Conservation (phyloP, 2,113 vertebrate species). For the Cyphotilapia sp. region DNA sequence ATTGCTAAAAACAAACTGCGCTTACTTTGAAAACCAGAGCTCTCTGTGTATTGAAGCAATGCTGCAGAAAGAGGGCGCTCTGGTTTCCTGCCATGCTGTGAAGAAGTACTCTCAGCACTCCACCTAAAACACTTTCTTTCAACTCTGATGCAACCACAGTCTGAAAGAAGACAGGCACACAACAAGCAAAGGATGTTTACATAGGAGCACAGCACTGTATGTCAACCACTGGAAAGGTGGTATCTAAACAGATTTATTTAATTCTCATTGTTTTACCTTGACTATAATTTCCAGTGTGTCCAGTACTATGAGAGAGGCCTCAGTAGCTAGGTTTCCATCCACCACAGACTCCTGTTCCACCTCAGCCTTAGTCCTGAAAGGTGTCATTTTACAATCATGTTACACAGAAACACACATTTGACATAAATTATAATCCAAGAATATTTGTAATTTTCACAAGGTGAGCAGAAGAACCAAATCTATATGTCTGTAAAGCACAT, state of each 20-base stretch:
- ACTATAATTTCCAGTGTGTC: slow-evolving; percentile 88
- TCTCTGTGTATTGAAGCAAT: slow-evolving; percentile 87
- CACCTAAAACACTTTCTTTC: slow-evolving; percentile 83
- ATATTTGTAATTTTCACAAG: background rate
- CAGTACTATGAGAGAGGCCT: slow-evolving; percentile 81
- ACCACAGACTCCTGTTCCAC: slow-evolving; percentile 85
- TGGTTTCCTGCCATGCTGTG: slow-evolving; percentile 85
- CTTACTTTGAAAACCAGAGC: slow-evolving; percentile 84
- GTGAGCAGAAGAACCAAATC: background rate
- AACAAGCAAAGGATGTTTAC: background rate
- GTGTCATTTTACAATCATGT: background rate
- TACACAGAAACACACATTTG: background rate
- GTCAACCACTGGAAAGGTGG: background rate
- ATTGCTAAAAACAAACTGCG: background rate
- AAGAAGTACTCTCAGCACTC: slow-evolving; percentile 81
- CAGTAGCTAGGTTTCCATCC: slow-evolving; percentile 86
- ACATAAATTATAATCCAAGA: background rate
- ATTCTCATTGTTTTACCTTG: slow-evolving; percentile 69
- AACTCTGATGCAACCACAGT: slow-evolving; percentile 85
- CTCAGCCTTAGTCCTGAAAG: slow-evolving; percentile 79
- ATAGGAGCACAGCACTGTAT: background rate
- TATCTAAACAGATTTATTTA: background rate
- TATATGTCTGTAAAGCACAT: slow-evolving; percentile 18
- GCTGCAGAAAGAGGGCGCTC: slow-evolving; percentile 86
- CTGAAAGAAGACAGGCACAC: slow-evolving; percentile 51